Evolutionary conservation across 1,140 invertebrate genomes (phyloP), one percentile per base, ranked within the genome.

Genomic region (Centruroides vittatus): DNA sequence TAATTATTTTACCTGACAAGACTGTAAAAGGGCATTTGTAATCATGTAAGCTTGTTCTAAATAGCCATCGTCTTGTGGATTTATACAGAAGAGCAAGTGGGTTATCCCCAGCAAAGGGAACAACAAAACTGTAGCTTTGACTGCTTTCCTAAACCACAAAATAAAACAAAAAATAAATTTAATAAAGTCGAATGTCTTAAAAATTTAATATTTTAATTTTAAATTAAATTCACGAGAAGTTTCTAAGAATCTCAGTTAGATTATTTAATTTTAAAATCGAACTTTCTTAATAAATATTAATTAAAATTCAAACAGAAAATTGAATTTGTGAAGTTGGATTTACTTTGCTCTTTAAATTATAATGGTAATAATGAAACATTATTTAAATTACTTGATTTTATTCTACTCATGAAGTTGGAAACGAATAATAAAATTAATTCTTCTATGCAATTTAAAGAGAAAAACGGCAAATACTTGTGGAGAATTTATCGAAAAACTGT

Each of bases 71-170:
- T 74, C 72, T 11, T 70, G 70, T 0, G 79, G 79, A 64, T 78
- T 78, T 58, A 75, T 69, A 13, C 79, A 69, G 64, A 81, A 80
- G 5, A 81, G 61, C 7, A 80, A 66, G 67, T 80, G 78, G 4
- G 79, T 78, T 47, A 64, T 66, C 10, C 76, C 80, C 12, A 81
- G 70, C 12, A 81, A 69, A 5, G 80, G 80, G 64, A 81, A 78
- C 8, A 81, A 67, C 13, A 81, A 71, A 1, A 76, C 66, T 1
- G 79, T 81, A 0, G 80, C 80, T 67, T 77, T 77, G 12, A 79
- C 75, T 9, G 80, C 77, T 70, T 79, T 78, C 63, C 79, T 80
- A 70, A 35, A 35, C 23, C 47, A 59, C 3, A 46, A 23, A 35
- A 59, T 12, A 54, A 7, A 34, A 35, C 3, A 34, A 55, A 35